phyloP scores from a whole-genome alignment of 2,888 invertebrate genomes.

The Drosophila merina region DNA sequence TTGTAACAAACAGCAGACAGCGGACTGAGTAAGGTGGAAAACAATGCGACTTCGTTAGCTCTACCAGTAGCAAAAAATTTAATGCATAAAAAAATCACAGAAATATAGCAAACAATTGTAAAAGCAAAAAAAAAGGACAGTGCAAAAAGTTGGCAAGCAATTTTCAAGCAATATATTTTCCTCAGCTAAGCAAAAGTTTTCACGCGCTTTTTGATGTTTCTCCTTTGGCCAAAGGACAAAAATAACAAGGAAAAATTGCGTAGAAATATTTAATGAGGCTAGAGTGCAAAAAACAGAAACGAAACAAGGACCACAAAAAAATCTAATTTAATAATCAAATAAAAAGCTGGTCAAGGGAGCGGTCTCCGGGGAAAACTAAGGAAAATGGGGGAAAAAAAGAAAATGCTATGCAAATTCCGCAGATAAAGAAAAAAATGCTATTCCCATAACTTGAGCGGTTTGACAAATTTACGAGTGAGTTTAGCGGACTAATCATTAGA shows the following conservation, averaged over 20 bases:
- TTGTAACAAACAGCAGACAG: slow-evolving; percentile 63
- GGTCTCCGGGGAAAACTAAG: slow-evolving; percentile 56
- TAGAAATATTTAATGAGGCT: slow-evolving; percentile 71
- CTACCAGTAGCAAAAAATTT: slow-evolving; percentile 23
- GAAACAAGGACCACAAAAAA: slow-evolving; percentile 37
- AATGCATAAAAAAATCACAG: slow-evolving; percentile 25
- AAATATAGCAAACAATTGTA: slow-evolving; percentile 65
- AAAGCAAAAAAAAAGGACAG: slow-evolving; percentile 51
- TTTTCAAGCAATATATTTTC: slow-evolving; percentile 76
- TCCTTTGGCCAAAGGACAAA: slow-evolving; percentile 59
- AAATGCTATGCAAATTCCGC: slow-evolving; percentile 32
- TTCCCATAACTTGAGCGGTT: slow-evolving; percentile 66
- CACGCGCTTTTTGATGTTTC: slow-evolving; percentile 77
- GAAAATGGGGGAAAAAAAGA: slow-evolving; percentile 48
- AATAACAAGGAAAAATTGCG: slow-evolving; percentile 69
- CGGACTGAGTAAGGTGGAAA: slow-evolving; percentile 18
- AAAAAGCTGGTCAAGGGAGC: slow-evolving; percentile 62
- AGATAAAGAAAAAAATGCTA: slow-evolving; percentile 31
- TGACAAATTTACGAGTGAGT: slow-evolving; percentile 78
- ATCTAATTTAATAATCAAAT: slow-evolving; percentile 77
- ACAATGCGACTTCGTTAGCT: slow-evolving; percentile 74
- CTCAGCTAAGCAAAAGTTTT: slow-evolving; percentile 66
- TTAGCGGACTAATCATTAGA: slow-evolving; percentile 76
- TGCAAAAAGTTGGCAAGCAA: slow-evolving; percentile 58
- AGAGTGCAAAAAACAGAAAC: slow-evolving; percentile 10